Conservation (phyloP, 2,113 vertebrate genomes). For the Trematocara variabile region DNA sequence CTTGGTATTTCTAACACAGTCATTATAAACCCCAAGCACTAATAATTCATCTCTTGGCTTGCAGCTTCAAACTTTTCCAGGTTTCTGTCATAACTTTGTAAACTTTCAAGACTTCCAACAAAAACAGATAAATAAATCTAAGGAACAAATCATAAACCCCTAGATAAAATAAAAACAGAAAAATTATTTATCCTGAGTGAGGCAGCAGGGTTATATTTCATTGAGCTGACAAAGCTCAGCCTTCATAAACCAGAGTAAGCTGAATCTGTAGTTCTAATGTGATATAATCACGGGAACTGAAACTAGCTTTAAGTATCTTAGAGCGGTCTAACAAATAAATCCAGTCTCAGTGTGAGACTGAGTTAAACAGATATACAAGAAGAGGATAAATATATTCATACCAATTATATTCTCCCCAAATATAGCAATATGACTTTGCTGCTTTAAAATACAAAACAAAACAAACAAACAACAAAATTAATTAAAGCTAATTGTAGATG, state of each 20-base stretch:
- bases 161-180: background rate
- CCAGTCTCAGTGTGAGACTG: background rate
- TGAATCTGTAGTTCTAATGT: background rate
- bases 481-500: background rate
- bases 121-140: background rate
- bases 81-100: background rate
- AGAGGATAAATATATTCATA: background rate
- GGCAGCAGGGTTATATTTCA: background rate
- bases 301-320: background rate
- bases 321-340: background rate
- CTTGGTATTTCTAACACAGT: background rate
- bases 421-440: background rate
- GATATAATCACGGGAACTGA: accelerated
- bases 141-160: background rate
- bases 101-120: background rate
- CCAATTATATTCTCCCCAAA: background rate
- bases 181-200: background rate
- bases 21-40: background rate
- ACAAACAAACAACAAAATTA: background rate
- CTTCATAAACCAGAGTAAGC: background rate
- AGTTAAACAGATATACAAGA: background rate
- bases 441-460: background rate
- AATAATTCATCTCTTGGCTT: background rate
- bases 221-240: background rate
- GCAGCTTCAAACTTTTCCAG: constrained; percentile 1